phyloP scores from a whole-genome alignment of 2,113 vertebrate species.

The Chamaea fasciata region DNA sequence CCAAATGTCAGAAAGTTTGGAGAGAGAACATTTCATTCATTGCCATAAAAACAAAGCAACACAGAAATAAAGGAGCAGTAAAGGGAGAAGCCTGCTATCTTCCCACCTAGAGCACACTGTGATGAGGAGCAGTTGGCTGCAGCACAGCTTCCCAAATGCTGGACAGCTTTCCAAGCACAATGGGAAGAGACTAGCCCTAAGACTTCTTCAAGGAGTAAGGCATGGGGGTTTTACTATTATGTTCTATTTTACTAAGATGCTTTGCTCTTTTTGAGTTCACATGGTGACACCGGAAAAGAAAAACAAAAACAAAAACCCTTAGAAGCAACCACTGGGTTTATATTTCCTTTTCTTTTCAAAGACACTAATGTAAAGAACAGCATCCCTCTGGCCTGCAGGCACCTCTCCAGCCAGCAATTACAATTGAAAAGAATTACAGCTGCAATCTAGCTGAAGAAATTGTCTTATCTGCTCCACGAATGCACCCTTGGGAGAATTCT shows the following conservation, averaged over 20 bases:
- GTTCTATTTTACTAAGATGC: neutral
- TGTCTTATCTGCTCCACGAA: slow-evolving; percentile 59
- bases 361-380: slow-evolving; percentile 42
- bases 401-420: slow-evolving; percentile 58
- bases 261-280: neutral
- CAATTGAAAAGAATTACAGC: slow-evolving; percentile 66
- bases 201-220: neutral
- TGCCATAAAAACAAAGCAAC: slow-evolving; percentile 20
- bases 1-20: neutral
- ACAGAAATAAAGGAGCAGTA: slow-evolving; percentile 4
- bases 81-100: neutral
- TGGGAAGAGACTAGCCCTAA: neutral
- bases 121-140: neutral
- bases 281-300: neutral
- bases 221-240: neutral
- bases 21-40: slow-evolving; percentile 23
- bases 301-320: neutral
- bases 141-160: neutral
- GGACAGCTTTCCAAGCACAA: neutral
- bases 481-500: slow-evolving; percentile 52
- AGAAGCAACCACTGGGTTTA: neutral
- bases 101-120: neutral
- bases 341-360: slow-evolving; percentile 38
- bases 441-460: slow-evolving; percentile 66
- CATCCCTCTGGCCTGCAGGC: slow-evolving; percentile 54